phyloP scores from a whole-genome alignment of 2,888 invertebrate species.

The Microchrysa polita region DNA sequence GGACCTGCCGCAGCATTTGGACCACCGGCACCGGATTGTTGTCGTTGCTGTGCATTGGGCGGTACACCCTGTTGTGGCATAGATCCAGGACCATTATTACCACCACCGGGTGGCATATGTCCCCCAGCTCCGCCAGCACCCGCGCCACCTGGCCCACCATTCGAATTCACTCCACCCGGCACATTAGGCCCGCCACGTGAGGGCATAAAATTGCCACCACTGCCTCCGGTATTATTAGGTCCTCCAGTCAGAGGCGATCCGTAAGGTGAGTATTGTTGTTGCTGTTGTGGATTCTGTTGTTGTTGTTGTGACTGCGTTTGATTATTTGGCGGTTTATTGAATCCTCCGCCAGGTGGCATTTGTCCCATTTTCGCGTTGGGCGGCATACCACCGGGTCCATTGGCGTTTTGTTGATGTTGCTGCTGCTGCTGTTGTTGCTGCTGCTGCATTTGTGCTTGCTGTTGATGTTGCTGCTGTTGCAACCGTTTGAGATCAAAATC shows the following conservation, averaged over 20 bases:
- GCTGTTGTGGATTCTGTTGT: slow-evolving; percentile 51
- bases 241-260: slow-evolving; percentile 71
- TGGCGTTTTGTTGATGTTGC: slow-evolving; percentile 62
- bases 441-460: slow-evolving; percentile 55
- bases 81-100: slow-evolving; percentile 49
- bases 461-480: slow-evolving; percentile 58
- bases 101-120: slow-evolving; percentile 46
- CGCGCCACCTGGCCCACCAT: slow-evolving; percentile 47
- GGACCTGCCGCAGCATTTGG: slow-evolving; percentile 57
- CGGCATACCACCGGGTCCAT: slow-evolving; percentile 43
- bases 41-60: slow-evolving; percentile 57
- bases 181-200: slow-evolving; percentile 51
- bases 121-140: slow-evolving; percentile 50
- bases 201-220: slow-evolving; percentile 56
- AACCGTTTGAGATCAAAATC: slow-evolving; percentile 65
- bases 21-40: slow-evolving; percentile 65
- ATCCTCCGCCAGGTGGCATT: slow-evolving; percentile 57
- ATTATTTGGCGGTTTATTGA: slow-evolving; percentile 55
- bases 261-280: slow-evolving; percentile 74
- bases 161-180: slow-evolving; percentile 43
- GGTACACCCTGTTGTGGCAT: slow-evolving; percentile 61
- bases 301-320: slow-evolving; percentile 53
- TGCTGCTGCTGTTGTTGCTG: slow-evolving; percentile 58
- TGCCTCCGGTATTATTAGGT: slow-evolving; percentile 65
- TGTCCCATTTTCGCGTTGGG: slow-evolving; percentile 55